phyloP scores from a whole-genome alignment of 2,113 vertebrate genomes.

The Grus americana region DNA sequence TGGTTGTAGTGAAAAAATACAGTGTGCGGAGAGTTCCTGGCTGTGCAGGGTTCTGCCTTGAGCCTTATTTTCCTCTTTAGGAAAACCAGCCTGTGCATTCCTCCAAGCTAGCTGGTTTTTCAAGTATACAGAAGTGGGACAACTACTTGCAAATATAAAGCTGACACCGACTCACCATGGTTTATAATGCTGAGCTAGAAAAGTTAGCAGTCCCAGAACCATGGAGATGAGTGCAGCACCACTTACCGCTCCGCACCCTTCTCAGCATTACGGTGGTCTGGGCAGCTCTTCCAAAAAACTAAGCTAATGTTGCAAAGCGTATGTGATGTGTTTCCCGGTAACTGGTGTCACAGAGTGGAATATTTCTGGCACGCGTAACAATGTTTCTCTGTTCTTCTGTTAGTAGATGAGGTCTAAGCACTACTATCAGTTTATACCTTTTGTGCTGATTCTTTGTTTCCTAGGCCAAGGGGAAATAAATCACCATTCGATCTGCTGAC shows the following conservation, averaged over 20 bases:
- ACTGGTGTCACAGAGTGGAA: neutral
- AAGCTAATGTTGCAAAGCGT: neutral
- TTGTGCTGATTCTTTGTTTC: constrained; percentile 25
- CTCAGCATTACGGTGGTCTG: neutral
- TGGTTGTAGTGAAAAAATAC: neutral
- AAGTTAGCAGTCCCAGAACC: neutral
- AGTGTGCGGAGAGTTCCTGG: neutral
- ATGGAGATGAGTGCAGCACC: neutral
- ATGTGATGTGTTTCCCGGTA: neutral
- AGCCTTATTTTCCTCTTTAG: neutral
- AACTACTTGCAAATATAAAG: neutral
- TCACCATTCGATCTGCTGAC: neutral
- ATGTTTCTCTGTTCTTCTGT: neutral
- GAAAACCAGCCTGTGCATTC: neutral
- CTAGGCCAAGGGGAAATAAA: constrained; percentile 1
- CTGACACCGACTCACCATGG: neutral
- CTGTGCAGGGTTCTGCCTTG: neutral
- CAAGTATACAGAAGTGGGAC: neutral
- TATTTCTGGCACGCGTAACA: neutral
- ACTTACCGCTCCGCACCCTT: neutral
- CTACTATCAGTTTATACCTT: neutral
- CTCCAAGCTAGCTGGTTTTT: neutral
- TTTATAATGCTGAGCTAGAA: neutral
- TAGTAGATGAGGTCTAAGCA: neutral
- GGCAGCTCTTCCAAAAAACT: neutral